Evolutionary conservation across 2,888 invertebrate genomes (phyloP).

Genomic region (Cantharis lateralis): DNA sequence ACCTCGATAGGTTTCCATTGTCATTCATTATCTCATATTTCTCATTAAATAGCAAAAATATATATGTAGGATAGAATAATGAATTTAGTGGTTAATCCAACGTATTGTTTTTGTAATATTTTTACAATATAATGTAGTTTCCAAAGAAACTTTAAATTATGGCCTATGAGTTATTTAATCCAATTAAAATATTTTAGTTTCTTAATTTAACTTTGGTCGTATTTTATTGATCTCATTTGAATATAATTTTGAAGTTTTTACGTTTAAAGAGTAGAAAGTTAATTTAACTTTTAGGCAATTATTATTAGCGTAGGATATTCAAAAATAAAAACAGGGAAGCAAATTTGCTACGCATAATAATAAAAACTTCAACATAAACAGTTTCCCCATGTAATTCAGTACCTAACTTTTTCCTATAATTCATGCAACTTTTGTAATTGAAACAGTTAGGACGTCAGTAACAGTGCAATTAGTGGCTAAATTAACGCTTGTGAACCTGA

Average conservation of each 20-base stretch:
- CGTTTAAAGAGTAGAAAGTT: background rate
- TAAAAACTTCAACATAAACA: conserved; percentile 1
- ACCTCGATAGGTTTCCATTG: too few species aligned
- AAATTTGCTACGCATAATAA: background rate
- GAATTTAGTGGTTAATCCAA: too few species aligned
- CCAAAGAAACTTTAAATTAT: background rate
- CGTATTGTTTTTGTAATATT: too few species aligned
- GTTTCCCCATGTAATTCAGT: conserved; percentile 14
- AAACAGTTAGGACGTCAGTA: conserved; percentile 46
- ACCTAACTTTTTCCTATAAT: conserved; percentile 46
- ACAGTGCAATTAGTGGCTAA: conserved; percentile 47
- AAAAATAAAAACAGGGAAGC: background rate
- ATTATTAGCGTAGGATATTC: background rate
- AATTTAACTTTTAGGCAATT: background rate
- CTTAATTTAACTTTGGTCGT: background rate
- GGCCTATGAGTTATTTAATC: background rate
- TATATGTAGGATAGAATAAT: too few species aligned
- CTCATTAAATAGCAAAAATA: too few species aligned
- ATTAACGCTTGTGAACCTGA: conserved; percentile 46
- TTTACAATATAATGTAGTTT: too few species aligned
- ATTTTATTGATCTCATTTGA: background rate
- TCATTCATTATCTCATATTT: too few species aligned
- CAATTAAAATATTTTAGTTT: background rate
- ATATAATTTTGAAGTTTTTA: background rate
- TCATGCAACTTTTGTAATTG: conserved; percentile 48